These are phyloP conservation scores for Thereva unica DNA, from an alignment of 2,888 invertebrate genomes.

Conservation along the genomic window DNA sequence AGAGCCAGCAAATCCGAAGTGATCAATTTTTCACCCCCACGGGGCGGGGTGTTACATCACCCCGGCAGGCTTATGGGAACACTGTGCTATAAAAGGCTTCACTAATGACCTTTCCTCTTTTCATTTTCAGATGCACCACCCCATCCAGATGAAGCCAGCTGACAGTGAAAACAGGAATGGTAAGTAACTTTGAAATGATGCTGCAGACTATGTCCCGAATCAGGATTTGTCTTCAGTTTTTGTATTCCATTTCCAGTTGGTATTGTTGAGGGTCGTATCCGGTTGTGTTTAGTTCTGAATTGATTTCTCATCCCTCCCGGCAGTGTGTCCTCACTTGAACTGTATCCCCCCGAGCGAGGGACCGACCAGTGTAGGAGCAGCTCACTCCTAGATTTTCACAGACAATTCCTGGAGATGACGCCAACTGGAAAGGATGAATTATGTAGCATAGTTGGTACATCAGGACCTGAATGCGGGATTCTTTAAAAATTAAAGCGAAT, in stretches of 20 bases:
- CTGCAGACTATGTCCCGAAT: constrained; percentile 17
- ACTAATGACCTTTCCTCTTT: constrained; percentile 46
- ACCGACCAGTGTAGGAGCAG: constrained; percentile 2
- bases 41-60: too few species aligned
- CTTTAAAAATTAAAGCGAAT: constrained; percentile 36
- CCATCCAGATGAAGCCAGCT: constrained; percentile 99
- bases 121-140: constrained; percentile 94
- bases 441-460: constrained; percentile 21
- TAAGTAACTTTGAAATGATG: constrained; percentile 63
- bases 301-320: constrained; percentile 39
- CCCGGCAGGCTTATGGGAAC: constrained; percentile 2
- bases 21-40: too few species aligned
- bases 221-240: constrained; percentile 20
- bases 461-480: neutral
- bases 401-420: constrained; percentile 29
- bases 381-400: neutral
- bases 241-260: constrained; percentile 26
- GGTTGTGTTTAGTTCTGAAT: constrained; percentile 38
- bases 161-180: constrained; percentile 99
- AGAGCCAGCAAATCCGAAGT: too few species aligned
- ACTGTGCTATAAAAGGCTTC: constrained; percentile 14
- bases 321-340: constrained; percentile 22
- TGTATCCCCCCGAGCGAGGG: constrained; percentile 17
- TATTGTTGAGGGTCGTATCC: constrained; percentile 24
- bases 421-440: constrained; percentile 18